Evolutionary conservation across 35 echinoderm and acorn worm genomes (phyloP).

Genomic region (Holothuria glaberrima): DNA sequence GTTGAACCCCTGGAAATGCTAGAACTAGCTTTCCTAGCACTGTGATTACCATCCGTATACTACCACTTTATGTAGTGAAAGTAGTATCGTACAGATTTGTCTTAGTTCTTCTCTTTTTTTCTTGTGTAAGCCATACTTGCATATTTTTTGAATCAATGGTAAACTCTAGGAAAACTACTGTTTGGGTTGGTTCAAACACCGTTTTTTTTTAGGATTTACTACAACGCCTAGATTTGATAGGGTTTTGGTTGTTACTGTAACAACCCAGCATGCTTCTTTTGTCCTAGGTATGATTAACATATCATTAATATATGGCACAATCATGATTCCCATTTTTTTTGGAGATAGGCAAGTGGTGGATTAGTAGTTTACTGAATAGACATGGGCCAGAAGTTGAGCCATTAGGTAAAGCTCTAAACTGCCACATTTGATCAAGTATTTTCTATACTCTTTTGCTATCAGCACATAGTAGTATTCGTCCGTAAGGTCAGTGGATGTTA

Average conservation of each 20-base stretch:
- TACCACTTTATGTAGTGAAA: background rate
- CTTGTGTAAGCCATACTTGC: background rate
- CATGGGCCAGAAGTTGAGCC: conserved; percentile 34
- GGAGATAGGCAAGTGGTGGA: conserved; percentile 40
- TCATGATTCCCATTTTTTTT: conserved; percentile 32
- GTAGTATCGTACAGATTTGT: background rate
- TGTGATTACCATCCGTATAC: background rate
- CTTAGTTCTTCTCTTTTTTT: conserved; percentile 4
- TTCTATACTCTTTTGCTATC: conserved; percentile 18
- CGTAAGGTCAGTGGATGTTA: conserved; percentile 54
- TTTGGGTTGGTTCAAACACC: conserved; percentile 30
- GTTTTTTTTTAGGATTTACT: conserved; percentile 58
- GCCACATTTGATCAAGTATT: conserved; percentile 53
- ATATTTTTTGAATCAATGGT: conserved; percentile 2
- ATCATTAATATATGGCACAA: conserved; percentile 43
- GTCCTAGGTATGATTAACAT: conserved; percentile 1
- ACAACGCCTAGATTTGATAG: conserved; percentile 28
- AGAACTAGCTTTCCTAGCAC: conserved; percentile 3
- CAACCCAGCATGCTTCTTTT: background rate
- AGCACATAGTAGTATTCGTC: conserved; percentile 67
- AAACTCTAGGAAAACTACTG: conserved; percentile 52
- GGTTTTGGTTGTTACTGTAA: background rate
- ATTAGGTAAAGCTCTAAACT: conserved; percentile 57
- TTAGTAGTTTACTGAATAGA: conserved; percentile 66
- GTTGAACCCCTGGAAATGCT: conserved; percentile 43